Base-by-base conservation (phyloP, 2,113 vertebrate genomes). In the Chaetodon trifascialis region DNA sequence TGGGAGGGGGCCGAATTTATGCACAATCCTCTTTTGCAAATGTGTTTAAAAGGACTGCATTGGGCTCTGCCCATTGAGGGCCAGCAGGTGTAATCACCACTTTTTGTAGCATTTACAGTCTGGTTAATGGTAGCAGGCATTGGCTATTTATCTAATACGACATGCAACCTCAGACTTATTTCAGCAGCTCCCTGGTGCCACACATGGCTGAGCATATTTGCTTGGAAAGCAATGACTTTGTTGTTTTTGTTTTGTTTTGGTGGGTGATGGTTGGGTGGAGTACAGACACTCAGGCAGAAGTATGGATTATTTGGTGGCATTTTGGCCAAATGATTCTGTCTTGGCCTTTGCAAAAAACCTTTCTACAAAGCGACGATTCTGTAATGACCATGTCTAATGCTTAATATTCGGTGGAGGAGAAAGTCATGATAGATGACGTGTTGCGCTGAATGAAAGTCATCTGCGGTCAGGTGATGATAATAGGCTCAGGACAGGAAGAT, bases 1-100 rank as follows among this genome's bases (percentile, higher is more conserved):
- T 68, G n/a, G 75, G 75, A 77, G 70, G 47, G 5, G 70, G 62
- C 34, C 83, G 86, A 92, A 84, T 74, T 84, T 68, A 69, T 34
- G 49, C 74, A 64, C 77, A 92, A 89, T 92, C 85, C 88, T 87
- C 85, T 91, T 90, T 81, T 79, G 86, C 82, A 88, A 85, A 88
- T 89, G 73, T 79, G 79, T 86, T 86, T 83, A 86, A 91, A 89
- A 87, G 80, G 86, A 86, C 83, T 73, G 79, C 87, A 93, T 92
- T 93, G 87, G 69, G 76, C 84, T 83, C 81, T 82, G 74, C 78
- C 46, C 55, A 74, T 47, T 4, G 51, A 72, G 64, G 74, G 23
- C 59, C 84, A 84, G 89, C 76, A 88, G 83, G 84, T 82, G 87
- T 82, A 86, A 85, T 84, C 79, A 70, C 66, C 58, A 70, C 77